Evolutionary conservation across 2,797 vertebrate genomes (phyloP).

Genomic region (Pipistrellus pygmaeus): DNA sequence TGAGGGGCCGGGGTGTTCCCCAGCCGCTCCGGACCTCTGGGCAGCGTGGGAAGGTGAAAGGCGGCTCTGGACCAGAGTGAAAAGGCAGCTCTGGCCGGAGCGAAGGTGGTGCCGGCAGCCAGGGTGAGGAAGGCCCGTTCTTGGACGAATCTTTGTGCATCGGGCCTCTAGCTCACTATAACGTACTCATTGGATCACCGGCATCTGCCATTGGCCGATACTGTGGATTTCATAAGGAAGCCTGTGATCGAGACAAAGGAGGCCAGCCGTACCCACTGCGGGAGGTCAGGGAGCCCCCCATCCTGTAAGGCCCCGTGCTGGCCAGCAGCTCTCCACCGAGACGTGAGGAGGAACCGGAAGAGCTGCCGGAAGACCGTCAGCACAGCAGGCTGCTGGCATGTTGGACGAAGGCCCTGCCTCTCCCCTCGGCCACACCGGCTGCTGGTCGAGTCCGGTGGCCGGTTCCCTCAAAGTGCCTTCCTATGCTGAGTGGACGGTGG

Average conservation of each 20-base stretch:
- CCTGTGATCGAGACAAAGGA: rapidly evolving
- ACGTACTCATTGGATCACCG: neutral
- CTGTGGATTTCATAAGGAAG: neutral
- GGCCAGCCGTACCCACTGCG: rapidly evolving
- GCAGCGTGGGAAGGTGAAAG: no score
- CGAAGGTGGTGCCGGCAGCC: no score
- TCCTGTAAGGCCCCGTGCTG: neutral
- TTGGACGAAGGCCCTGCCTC: neutral
- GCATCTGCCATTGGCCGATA: no score
- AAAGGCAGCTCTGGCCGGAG: no score
- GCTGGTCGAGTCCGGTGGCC: neutral
- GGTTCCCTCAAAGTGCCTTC: neutral
- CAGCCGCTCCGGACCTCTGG: no score
- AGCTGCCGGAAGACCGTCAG: neutral
- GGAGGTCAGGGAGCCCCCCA: neutral
- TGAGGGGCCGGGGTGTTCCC: rapidly evolving
- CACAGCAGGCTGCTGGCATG: rapidly evolving
- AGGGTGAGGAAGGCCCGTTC: no score
- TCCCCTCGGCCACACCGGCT: neutral
- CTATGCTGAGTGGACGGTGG: neutral
- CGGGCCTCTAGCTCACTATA: neutral
- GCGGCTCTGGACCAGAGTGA: no score
- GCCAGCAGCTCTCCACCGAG: neutral
- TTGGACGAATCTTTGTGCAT: no score
- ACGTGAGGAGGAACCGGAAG: neutral